Conservation (phyloP, 2,797 vertebrate genomes). For the Etheostoma nigrum region DNA sequence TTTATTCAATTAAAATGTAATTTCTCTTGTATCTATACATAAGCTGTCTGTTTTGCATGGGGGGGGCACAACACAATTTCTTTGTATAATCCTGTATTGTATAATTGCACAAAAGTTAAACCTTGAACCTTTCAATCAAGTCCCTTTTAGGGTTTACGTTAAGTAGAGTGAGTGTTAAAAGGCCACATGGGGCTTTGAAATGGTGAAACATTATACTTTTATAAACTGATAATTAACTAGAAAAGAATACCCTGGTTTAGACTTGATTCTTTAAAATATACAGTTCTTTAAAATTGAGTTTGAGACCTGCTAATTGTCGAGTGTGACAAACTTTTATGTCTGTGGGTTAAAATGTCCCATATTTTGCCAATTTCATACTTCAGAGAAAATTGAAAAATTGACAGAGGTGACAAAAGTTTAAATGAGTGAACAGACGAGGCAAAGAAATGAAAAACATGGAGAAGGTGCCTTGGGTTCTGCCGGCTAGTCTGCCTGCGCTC, state of each 20-base stretch:
- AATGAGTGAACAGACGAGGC: conserved; percentile 15
- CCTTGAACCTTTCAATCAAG: not conserved
- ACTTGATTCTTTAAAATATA: conserved; percentile 21
- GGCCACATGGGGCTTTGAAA: not conserved
- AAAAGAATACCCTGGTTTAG: not conserved
- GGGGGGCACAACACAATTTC: not conserved
- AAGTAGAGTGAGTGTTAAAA: conserved; percentile 9
- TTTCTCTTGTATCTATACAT: not conserved
- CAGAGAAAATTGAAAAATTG: conserved; percentile 14
- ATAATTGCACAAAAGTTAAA: not conserved
- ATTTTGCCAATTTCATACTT: conserved; percentile 19
- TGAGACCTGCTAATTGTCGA: conserved; percentile 15
- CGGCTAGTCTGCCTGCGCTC: conserved; percentile 23
- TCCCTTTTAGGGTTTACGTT: not conserved
- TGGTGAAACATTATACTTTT: conserved; percentile 14
- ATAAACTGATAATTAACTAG: conserved; percentile 6
- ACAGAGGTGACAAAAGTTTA: conserved; percentile 43
- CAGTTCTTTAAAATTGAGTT: conserved; percentile 23
- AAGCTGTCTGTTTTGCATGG: not conserved
- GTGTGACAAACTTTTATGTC: conserved; percentile 20
- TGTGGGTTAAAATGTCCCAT: conserved; percentile 24
- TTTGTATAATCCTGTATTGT: conserved; percentile 1
- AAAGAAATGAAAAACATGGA: conserved; percentile 34
- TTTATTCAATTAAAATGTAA: not conserved
- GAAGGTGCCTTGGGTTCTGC: conserved; percentile 26